Percentiles rank a stretch among this genome's conserved stretches.
These are phyloP conservation scores for Saxidomus purpurata DNA, from an alignment of 1,140 invertebrate genomes.

Conservation along the genomic window DNA sequence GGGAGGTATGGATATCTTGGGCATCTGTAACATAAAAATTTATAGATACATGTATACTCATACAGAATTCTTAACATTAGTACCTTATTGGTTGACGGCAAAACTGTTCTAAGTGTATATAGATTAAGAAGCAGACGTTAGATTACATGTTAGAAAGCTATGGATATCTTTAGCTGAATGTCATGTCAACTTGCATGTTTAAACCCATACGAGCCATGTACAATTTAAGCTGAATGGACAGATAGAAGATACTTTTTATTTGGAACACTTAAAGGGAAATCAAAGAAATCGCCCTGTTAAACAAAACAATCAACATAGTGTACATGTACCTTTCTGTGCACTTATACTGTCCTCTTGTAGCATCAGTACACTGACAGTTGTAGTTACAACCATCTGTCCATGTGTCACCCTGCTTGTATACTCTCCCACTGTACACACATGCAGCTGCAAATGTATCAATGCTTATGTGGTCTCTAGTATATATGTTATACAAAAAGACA, in stretches of 20 bases:
- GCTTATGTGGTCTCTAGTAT: too few species aligned
- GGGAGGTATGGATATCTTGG: slow-evolving; percentile 76
- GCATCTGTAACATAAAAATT: slow-evolving; percentile 70
- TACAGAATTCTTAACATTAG: too few species aligned
- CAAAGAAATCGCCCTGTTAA: neutral
- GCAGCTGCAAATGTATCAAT: slow-evolving; percentile 42
- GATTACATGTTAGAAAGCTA: too few species aligned
- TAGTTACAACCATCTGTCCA: slow-evolving; percentile 73
- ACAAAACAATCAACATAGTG: neutral
- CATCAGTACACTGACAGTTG: slow-evolving; percentile 69
- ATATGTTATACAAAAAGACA: too few species aligned
- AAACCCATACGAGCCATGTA: too few species aligned
- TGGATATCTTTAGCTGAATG: too few species aligned
- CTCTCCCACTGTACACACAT: slow-evolving; percentile 69
- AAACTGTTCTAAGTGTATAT: too few species aligned
- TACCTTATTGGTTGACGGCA: too few species aligned
- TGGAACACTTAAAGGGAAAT: neutral
- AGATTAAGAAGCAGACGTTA: too few species aligned
- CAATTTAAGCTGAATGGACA: too few species aligned
- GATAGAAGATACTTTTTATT: neutral
- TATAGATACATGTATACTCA: neutral
- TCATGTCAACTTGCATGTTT: too few species aligned
- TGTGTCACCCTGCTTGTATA: slow-evolving; percentile 63
- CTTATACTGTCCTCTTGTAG: slow-evolving; percentile 51
- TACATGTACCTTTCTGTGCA: slow-evolving; percentile 66